Conservation (phyloP, 2,797 vertebrate species). For the Clamator glandarius region DNA sequence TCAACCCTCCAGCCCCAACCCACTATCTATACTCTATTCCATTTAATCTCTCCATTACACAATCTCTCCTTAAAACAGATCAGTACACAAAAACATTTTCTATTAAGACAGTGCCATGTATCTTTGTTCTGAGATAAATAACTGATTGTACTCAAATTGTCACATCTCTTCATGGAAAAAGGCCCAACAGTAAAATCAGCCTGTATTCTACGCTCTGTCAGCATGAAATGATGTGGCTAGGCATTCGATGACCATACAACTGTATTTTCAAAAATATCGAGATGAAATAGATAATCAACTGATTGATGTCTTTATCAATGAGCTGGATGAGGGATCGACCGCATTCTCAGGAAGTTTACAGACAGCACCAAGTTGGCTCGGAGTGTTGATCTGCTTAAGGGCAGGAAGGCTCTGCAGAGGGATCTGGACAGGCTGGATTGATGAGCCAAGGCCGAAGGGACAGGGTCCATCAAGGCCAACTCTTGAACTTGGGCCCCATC, state of each 20-base stretch:
- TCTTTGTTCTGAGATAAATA: conserved; percentile 1
- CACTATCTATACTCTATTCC: background rate
- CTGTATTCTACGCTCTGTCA: background rate
- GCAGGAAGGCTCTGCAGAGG: too few species aligned
- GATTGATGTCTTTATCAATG: too few species aligned
- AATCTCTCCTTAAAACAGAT: conserved; percentile 21
- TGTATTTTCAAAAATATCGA: conserved; percentile 30
- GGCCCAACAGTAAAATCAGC: conserved; percentile 35
- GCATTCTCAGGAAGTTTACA: too few species aligned
- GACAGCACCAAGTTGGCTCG: too few species aligned
- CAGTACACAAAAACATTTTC: background rate
- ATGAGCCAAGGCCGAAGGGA: too few species aligned
- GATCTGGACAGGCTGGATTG: too few species aligned
- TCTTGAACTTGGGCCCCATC: too few species aligned
- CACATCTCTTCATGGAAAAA: background rate
- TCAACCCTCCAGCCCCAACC: accelerated
- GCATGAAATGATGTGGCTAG: conserved; percentile 44
- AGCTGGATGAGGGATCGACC: too few species aligned
- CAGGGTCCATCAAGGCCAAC: too few species aligned
- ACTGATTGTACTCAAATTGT: background rate
- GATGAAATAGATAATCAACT: conserved; percentile 39
- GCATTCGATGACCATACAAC: conserved; percentile 58
- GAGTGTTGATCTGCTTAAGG: too few species aligned
- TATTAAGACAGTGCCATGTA: background rate
- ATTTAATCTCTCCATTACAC: background rate